Evolutionary conservation across 2,888 invertebrate species (phyloP).

Genomic region (Diarsia brunnea): DNA sequence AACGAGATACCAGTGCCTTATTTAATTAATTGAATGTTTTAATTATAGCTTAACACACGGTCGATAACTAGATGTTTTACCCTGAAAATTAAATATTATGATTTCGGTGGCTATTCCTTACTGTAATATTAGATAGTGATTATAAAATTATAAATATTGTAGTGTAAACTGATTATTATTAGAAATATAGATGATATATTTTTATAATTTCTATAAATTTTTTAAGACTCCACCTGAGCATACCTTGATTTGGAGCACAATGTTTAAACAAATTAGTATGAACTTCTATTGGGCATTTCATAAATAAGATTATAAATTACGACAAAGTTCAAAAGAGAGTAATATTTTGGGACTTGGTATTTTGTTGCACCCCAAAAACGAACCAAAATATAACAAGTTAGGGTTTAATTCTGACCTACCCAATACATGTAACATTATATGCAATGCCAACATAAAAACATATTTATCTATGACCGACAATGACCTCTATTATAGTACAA

Average conservation of each 20-base stretch:
- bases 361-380: not conserved
- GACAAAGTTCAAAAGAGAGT: not conserved
- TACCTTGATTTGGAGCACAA: constrained; percentile 14
- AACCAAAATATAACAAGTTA: not conserved
- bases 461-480: constrained; percentile 19
- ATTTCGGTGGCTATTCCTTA: constrained; percentile 56
- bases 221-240: not conserved
- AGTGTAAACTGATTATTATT: constrained; percentile 47
- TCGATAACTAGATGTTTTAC: constrained; percentile 28
- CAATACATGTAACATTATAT: not conserved
- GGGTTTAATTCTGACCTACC: not conserved
- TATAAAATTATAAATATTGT: constrained; percentile 40
- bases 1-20: constrained; percentile 32
- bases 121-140: constrained; percentile 39
- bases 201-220: constrained; percentile 39
- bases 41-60: not conserved
- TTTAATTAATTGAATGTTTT: constrained; percentile 14
- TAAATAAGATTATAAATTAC: not conserved
- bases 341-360: not conserved
- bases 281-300: not conserved
- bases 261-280: not conserved
- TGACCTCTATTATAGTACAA: constrained; percentile 10
- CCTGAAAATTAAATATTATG: constrained; percentile 24
- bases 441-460: constrained; percentile 5
- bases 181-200: constrained; percentile 55